Conservation (phyloP, 2,797 vertebrate species). For the Sitta carolinensis region DNA sequence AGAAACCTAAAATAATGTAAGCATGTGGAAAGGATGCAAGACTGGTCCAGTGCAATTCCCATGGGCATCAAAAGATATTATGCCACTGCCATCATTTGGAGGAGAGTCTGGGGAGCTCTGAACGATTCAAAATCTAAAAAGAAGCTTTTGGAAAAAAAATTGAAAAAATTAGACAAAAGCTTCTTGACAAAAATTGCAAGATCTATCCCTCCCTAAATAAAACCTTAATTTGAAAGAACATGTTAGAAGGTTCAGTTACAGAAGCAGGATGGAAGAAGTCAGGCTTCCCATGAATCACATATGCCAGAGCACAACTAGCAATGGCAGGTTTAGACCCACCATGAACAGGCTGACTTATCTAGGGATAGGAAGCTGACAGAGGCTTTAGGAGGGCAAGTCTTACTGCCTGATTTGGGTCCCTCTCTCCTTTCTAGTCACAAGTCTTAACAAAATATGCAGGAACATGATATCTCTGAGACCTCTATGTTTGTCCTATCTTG, state of each 20-base stretch:
- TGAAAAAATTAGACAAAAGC: background rate
- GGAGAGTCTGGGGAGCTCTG: background rate
- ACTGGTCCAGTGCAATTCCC: background rate
- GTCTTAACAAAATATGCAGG: background rate
- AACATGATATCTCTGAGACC: background rate
- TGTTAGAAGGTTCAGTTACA: background rate
- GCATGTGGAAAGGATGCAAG: background rate
- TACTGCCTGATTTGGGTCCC: background rate
- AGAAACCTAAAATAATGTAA: background rate
- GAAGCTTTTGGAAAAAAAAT: background rate
- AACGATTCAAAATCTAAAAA: background rate
- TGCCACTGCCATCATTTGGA: background rate
- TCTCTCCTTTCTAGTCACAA: background rate
- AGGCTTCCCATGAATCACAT: background rate
- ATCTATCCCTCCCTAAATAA: background rate
- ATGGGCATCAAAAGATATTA: background rate
- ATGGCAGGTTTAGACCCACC: background rate
- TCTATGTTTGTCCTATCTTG: background rate
- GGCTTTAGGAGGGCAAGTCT: background rate
- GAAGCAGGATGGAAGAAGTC: background rate
- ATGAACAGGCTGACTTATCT: background rate
- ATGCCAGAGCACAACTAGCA: background rate
- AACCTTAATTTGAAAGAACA: background rate
- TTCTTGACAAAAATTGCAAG: background rate
- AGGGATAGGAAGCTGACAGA: background rate